A percentile compares a stretch with the other conserved stretches of the same genome.
Conservation (phyloP, 2,797 vertebrate genomes). For the Thaleichthys pacificus region DNA sequence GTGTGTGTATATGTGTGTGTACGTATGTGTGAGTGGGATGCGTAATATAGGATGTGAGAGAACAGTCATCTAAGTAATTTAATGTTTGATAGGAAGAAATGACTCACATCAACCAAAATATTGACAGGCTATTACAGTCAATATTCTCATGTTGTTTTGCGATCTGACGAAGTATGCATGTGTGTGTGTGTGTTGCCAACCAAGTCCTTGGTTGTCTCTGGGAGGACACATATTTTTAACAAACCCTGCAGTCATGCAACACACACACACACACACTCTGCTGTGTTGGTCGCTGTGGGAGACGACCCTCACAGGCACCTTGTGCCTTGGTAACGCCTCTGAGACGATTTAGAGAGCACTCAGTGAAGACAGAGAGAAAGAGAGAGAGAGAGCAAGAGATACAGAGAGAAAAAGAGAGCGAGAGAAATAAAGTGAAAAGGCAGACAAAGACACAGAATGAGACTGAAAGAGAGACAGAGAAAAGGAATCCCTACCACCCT, state of each 20-base stretch:
- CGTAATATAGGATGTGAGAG: conserved; percentile 36
- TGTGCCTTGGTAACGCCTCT: conserved; percentile 62
- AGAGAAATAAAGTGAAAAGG: background rate
- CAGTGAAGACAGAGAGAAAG: conserved; percentile 15
- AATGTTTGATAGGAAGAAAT: conserved; percentile 13
- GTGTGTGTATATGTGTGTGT: conserved; percentile 5
- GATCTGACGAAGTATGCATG: background rate
- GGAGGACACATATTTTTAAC: conserved; percentile 40
- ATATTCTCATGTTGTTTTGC: conserved; percentile 39
- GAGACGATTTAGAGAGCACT: conserved; percentile 60
- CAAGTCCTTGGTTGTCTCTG: conserved; percentile 28
- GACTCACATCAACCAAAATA: conserved; percentile 46
- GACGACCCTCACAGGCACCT: conserved; percentile 63
- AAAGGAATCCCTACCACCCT: too few species aligned
- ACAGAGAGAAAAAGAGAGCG: background rate
- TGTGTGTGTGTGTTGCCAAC: background rate
- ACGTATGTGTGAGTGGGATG: conserved; percentile 8
- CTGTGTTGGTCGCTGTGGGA: conserved; percentile 65
- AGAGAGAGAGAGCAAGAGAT: background rate
- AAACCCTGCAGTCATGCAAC: conserved; percentile 23
- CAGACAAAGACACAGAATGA: background rate
- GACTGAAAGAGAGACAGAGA: background rate
- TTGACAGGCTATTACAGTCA: conserved; percentile 48
- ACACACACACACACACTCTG: conserved; percentile 31
- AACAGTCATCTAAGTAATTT: conserved; percentile 9